A percentile compares a stretch with the other conserved stretches of the same genome.
These are phyloP conservation scores for Cavia porcellus DNA, from an alignment of 2,113 vertebrate species.

Conservation along the genomic window DNA sequence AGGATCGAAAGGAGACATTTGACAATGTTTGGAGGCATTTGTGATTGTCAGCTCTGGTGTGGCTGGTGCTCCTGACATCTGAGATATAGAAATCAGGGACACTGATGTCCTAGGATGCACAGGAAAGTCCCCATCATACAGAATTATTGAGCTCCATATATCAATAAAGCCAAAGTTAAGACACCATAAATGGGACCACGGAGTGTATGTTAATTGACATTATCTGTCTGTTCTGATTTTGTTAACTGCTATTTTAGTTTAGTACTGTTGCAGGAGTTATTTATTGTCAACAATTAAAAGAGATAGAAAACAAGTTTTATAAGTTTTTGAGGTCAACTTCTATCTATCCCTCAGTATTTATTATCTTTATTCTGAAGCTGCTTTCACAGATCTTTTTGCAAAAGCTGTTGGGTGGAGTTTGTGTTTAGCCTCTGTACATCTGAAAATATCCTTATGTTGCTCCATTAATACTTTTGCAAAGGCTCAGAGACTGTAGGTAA, in stretches of 20 bases:
- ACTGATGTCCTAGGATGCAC: background rate
- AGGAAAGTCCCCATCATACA: background rate
- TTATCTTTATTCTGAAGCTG: background rate
- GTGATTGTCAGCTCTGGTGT: background rate
- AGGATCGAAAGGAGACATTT: background rate
- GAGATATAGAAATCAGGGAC: background rate
- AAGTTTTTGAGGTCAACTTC: background rate
- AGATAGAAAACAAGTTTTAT: background rate
- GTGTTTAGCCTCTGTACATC: background rate
- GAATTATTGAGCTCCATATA: background rate
- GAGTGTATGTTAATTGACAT: background rate
- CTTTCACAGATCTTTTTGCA: background rate
- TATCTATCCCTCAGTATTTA: background rate
- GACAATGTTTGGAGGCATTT: background rate
- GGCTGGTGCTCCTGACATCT: background rate
- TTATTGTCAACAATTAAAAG: constrained; percentile 17
- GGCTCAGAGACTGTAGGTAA: background rate
- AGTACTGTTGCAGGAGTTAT: background rate
- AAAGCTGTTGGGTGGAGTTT: background rate
- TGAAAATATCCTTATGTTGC: background rate
- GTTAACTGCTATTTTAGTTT: background rate
- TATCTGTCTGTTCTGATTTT: background rate
- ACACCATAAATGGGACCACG: background rate
- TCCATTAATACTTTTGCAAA: background rate
- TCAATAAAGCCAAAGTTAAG: background rate